Evolutionary conservation across 2,113 vertebrate species (phyloP), one percentile per base, ranked within the genome.

Genomic region (Drymodes brunneopygia): DNA sequence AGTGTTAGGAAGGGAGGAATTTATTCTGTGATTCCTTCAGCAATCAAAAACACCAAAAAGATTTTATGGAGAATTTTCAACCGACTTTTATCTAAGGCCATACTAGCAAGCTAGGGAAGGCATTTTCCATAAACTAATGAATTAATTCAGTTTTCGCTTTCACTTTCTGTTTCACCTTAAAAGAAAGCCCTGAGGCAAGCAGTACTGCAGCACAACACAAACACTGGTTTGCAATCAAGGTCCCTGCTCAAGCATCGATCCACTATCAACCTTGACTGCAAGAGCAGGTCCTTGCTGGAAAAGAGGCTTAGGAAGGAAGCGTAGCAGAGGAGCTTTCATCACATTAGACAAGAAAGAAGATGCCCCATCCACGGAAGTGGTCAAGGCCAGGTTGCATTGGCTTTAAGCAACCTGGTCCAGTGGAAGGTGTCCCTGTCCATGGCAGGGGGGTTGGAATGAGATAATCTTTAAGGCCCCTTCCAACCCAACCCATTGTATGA

Each of bases 21-120:
- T 88, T 36, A 60, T 94, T 38, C 28, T 38, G 17, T 47, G 45
- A 69, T 24, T 33, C 50, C 50, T 87, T 73, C 60, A 90, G 92
- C 54, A 85, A 89, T 54, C 57, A 75, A 61, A 94, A 78, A 14
- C 36, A 70, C 40, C n/a, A 58, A 47, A 61, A 51, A 6, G 47
- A 94, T 95, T 94, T 95, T 58, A 91, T 6, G 18, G 91, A 57
- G 28, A 79, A 89, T 92, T 94, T 94, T 89, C 50, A 65, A 16
- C 17, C 0, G 2, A 51, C 42, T 88, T 82, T 95, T 66, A 90
- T 62, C 79, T 74, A 70, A 77, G 64, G 29, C 74, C 67, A 57
- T 28, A 35, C 40, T 53, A 64, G 9, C 15, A 10, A 6, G 28
- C 15, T 17, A 83, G 27, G 42, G 31, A 74, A 86, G 18, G 44